phyloP scores from a whole-genome alignment of 2,113 vertebrate species.

The Antechinus stuartii region DNA sequence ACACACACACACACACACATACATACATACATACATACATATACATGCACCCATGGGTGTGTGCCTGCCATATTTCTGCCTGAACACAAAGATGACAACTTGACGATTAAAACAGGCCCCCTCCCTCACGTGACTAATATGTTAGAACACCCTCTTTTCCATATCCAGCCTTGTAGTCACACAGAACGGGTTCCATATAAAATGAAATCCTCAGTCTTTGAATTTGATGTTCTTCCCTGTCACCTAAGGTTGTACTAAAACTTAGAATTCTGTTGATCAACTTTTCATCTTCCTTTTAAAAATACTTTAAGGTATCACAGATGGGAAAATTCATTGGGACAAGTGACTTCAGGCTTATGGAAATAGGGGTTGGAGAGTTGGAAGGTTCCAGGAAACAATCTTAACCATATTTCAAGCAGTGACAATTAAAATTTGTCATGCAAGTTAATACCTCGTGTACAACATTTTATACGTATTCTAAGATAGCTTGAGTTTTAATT shows the following conservation, averaged over 20 bases:
- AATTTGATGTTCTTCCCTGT: background rate
- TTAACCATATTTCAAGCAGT: background rate
- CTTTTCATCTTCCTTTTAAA: background rate
- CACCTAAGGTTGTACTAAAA: background rate
- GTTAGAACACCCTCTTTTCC: background rate
- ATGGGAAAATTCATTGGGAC: background rate
- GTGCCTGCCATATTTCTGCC: background rate
- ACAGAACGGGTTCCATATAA: background rate
- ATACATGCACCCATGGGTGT: no score
- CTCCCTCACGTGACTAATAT: background rate
- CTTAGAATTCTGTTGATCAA: background rate
- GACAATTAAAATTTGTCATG: background rate
- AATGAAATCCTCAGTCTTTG: background rate
- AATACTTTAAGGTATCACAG: background rate
- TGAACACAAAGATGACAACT: background rate
- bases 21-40: no score
- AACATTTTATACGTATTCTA: background rate
- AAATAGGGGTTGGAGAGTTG: background rate
- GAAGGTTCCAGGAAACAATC: background rate
- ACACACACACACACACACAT: no score
- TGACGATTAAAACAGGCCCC: background rate
- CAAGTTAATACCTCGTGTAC: background rate
- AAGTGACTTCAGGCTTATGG: background rate
- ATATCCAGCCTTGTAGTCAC: background rate
- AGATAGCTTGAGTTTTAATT: background rate